A percentile compares a stretch with the other conserved stretches of the same genome.
These are phyloP conservation scores for Dendrolimus pini DNA, from an alignment of 2,888 invertebrate genomes.

Conservation along the genomic window DNA sequence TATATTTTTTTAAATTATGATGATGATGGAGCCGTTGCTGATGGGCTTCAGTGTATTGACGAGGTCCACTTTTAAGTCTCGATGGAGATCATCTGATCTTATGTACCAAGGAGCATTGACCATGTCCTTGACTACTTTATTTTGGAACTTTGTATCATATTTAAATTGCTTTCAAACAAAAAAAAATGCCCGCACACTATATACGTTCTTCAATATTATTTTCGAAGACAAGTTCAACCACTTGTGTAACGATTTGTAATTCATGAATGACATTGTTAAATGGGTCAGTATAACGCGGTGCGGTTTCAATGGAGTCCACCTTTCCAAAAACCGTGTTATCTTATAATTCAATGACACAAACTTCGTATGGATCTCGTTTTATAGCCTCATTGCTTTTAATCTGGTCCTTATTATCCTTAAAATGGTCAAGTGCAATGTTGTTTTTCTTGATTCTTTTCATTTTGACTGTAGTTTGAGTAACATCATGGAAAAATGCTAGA, in stretches of 20 bases:
- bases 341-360: not conserved
- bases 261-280: not conserved
- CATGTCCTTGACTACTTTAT: too few relatives aligned
- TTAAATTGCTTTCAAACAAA: too few relatives aligned
- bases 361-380: not conserved
- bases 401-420: not conserved
- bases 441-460: not conserved
- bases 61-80: too few relatives aligned
- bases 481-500: too few relatives aligned
- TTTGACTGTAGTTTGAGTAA: not conserved
- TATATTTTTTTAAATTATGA: too few relatives aligned
- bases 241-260: slow-evolving; percentile 4
- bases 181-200: too few relatives aligned
- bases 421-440: not conserved
- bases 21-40: too few relatives aligned
- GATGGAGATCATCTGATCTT: too few relatives aligned
- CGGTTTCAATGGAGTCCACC: not conserved
- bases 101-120: too few relatives aligned
- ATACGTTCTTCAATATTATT: slow-evolving; percentile 7
- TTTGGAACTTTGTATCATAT: too few relatives aligned
- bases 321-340: not conserved
- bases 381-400: not conserved
- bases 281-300: not conserved
- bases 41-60: too few relatives aligned
- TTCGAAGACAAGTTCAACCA: slow-evolving; percentile 9